Evolutionary conservation across 2,888 invertebrate species (phyloP).

Genomic region (Meteorus colon): DNA sequence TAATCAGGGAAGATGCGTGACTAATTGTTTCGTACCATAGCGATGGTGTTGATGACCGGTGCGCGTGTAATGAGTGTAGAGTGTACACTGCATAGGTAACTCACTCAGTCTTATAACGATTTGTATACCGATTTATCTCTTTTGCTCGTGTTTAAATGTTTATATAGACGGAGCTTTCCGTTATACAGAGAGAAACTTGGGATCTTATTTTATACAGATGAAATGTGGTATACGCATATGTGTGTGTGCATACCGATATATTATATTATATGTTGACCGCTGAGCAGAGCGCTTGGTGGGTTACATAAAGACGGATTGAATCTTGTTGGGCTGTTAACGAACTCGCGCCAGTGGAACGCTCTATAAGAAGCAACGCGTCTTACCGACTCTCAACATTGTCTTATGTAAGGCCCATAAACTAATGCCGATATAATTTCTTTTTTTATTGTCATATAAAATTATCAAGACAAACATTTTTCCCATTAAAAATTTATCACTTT

Average conservation of each 20-base stretch:
- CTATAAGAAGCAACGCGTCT: constrained; percentile 35
- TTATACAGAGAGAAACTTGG: constrained; percentile 42
- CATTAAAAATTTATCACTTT: no score
- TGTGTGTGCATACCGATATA: constrained; percentile 6
- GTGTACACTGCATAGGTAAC: not conserved
- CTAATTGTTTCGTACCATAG: constrained; percentile 20
- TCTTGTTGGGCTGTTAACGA: constrained; percentile 63
- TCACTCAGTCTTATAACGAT: constrained; percentile 9
- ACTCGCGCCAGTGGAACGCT: constrained; percentile 52
- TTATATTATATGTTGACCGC: constrained; percentile 17
- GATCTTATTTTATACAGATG: constrained; percentile 6
- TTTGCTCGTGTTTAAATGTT: constrained; percentile 2
- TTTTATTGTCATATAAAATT: not conserved
- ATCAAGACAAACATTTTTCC: not conserved
- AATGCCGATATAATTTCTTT: not conserved
- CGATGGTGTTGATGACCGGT: constrained; percentile 21
- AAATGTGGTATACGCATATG: not conserved
- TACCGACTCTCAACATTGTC: not conserved
- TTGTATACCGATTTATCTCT: constrained; percentile 9
- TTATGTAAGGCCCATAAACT: constrained; percentile 39
- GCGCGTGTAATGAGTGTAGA: constrained; percentile 40
- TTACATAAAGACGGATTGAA: constrained; percentile 65
- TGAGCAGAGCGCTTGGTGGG: constrained; percentile 42
- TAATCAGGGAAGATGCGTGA: constrained; percentile 23
- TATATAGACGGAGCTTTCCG: constrained; percentile 38